Base-by-base conservation (phyloP, 2,888 invertebrate genomes). In the Pseudanteris insignis region DNA sequence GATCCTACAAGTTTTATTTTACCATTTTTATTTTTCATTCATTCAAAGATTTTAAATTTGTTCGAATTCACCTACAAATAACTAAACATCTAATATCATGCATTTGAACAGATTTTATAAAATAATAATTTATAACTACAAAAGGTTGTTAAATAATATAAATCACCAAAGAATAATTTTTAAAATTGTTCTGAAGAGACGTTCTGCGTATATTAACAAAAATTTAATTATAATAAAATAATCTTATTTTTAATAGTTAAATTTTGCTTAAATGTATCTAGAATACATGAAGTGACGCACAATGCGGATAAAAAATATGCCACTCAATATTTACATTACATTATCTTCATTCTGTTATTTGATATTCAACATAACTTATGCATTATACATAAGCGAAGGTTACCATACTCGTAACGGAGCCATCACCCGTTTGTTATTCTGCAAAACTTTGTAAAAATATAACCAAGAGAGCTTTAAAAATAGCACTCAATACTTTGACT, bases 301-400 rank as follows among this genome's bases (percentile, higher is more conserved):
- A 34, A 26, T 4, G 37, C 10, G 40, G 30, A 51, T 41, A 11
- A 26, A 28, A 41, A 51, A 53, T 12, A 44, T 14, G 36, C 29
- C 29, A 29, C 44, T 25, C 24, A 24, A 15, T 43, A 53, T 53
- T 53, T 53, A 43, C 51, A 43, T 53, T 36, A 36, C 36, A 53
- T 53, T 53, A 41, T 51, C 28, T 14, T 11, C 41, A 29, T 36
- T 33, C 29, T 36, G 30, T 36, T 43, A 51, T 43, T 43, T 36
- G 51, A 36, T 29, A 51, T 51, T 51, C 51, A 29, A 43, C 41
- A 51, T 51, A 28, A 51, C 34, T 34, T 41, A 51, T 43, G 9
- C 43, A 51, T 51, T 36, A 43, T 36, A 43, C 36, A 51, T 41
- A 11, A 12, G n/a, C 12, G 14, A 21, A 38, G 10, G 15, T 36